Conservation (phyloP, 1,140 invertebrate genomes). For the Olivierus martensii region DNA sequence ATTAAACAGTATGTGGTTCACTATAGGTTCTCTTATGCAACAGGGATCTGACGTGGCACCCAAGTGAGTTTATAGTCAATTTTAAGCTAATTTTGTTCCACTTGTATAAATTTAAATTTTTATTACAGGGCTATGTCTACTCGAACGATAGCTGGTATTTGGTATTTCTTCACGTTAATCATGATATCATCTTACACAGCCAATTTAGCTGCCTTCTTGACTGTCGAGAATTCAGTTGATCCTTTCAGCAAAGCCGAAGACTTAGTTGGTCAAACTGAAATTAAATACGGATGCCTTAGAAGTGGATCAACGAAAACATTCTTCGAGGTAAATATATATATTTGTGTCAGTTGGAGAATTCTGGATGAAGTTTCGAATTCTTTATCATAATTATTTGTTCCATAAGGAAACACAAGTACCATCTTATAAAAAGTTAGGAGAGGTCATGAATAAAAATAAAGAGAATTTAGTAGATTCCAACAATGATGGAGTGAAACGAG, state of each 20-base stretch:
- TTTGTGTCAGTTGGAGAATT: too few relatives aligned
- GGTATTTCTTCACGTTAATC: constrained; percentile 45
- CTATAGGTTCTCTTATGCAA: constrained; percentile 86
- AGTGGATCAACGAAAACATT: constrained; percentile 83
- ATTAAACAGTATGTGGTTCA: constrained; percentile 56
- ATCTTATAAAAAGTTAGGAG: constrained; percentile 21
- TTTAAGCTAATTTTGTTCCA: neutral
- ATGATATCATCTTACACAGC: constrained; percentile 53
- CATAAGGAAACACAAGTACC: constrained; percentile 28
- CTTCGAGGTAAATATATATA: constrained; percentile 70
- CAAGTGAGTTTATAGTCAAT: constrained; percentile 23
- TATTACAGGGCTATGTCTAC: constrained; percentile 30
- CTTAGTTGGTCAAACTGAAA: constrained; percentile 70
- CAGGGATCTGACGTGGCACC: constrained; percentile 66
- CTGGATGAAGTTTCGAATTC: too few relatives aligned
- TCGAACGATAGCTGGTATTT: constrained; percentile 33
- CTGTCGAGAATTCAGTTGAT: constrained; percentile 64
- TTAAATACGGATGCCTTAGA: constrained; percentile 88
- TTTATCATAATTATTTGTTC: too few relatives aligned
- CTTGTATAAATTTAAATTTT: neutral
- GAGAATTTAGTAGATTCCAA: constrained; percentile 62
- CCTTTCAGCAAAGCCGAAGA: constrained; percentile 82
- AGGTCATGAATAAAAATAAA: constrained; percentile 39
- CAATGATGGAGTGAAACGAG: constrained; percentile 66
- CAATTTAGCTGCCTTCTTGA: constrained; percentile 87